Evolutionary conservation across 1,140 invertebrate species (phyloP).

Genomic region (Hyphantria cunea): DNA sequence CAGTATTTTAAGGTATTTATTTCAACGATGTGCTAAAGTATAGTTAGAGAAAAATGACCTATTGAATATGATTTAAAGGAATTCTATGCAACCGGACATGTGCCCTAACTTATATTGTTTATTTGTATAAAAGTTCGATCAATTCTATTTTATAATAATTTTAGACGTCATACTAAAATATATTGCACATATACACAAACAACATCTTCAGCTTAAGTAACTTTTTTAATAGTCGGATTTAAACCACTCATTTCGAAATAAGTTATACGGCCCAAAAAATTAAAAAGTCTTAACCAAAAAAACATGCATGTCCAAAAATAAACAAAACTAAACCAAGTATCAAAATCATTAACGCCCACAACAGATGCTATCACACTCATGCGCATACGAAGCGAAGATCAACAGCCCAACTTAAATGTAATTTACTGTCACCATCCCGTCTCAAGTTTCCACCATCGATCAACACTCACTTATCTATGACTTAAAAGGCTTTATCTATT

Average conservation of each 20-base stretch:
- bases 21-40: no score
- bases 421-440: slow-evolving; percentile 67
- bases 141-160: no score
- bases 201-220: no score
- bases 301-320: neutral
- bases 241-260: neutral
- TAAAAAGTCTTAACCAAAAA: neutral
- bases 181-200: no score
- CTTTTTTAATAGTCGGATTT: no score
- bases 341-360: slow-evolving; percentile 35
- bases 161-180: no score
- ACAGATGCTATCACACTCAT: slow-evolving; percentile 56
- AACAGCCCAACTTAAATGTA: slow-evolving; percentile 59
- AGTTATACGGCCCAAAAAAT: neutral
- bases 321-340: slow-evolving; percentile 39
- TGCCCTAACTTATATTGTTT: no score
- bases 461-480: slow-evolving; percentile 60
- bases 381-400: slow-evolving; percentile 55
- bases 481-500: slow-evolving; percentile 73
- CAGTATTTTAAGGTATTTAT: no score
- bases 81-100: no score
- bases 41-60: no score
- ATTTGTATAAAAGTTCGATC: no score
- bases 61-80: no score
- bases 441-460: slow-evolving; percentile 74